phyloP scores from a whole-genome alignment of 2,888 invertebrate species.

The Phlogophora meticulosa region DNA sequence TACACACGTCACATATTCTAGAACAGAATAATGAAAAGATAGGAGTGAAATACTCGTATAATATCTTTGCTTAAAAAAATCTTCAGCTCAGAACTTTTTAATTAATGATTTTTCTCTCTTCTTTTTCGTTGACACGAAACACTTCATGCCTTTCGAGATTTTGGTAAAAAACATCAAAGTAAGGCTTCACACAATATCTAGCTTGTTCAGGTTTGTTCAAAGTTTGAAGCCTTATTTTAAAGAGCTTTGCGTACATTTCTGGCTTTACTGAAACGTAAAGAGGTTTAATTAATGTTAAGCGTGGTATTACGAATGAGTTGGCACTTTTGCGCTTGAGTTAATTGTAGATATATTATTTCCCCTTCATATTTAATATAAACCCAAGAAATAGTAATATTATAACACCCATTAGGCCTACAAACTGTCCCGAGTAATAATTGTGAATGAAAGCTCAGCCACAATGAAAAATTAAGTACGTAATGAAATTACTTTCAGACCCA shows the following conservation, averaged over 20 bases:
- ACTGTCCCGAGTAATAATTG: constrained; percentile 6
- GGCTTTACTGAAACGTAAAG: constrained; percentile 28
- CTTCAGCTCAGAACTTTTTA: constrained; percentile 11
- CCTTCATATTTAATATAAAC: not conserved
- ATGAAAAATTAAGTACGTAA: constrained; percentile 35
- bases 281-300: constrained; percentile 41
- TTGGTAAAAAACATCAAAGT: constrained; percentile 32
- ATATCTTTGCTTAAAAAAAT: no score
- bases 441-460: constrained; percentile 29
- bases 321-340: constrained; percentile 1
- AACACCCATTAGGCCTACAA: not conserved
- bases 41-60: not conserved
- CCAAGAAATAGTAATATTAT: constrained; percentile 5
- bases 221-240: constrained; percentile 29
- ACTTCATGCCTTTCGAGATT: constrained; percentile 7
- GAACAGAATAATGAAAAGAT: constrained; percentile 1
- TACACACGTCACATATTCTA: constrained; percentile 2
- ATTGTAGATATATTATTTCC: constrained; percentile 10
- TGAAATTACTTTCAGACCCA: constrained; percentile 47
- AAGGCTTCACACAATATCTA: constrained; percentile 5
- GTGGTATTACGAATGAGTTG: constrained; percentile 26
- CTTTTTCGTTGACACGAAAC: constrained; percentile 12
- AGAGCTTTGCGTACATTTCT: constrained; percentile 18
- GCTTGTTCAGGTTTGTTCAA: constrained; percentile 22
- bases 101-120: constrained; percentile 13